Evolutionary conservation across 1,140 invertebrate species (phyloP), one percentile per base, ranked within the genome.

Genomic region (Stegodyphus mimosarum): DNA sequence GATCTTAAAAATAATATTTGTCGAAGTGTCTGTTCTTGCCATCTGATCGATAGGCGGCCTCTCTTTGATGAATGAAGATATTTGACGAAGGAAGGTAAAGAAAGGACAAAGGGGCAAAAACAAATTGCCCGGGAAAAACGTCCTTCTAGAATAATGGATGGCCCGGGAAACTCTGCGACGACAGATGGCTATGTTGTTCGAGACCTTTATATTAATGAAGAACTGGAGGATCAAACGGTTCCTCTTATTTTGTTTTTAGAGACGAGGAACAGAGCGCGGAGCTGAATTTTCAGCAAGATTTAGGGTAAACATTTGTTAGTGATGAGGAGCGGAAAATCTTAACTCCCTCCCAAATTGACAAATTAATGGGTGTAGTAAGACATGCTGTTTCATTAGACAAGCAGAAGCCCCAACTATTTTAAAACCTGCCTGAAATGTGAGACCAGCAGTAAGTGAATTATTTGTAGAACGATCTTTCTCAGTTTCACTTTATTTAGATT

Each of bases 191-290:
- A 76, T 84, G 81, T 84, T 84, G 81, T 76, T 84, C 73, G 72
- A 76, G 81, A 84, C 81, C 73, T 84, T 84, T 64, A 74, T 84
- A 84, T 84, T 84, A 84, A 84, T 84, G 81, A 84, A 84, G 79
- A 80, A 80, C 64, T 33, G 33, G 69, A 66, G 73, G 73, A 76
- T 75, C 73, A 75, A 84, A 75, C 71, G 15, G 17, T 53, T 75
- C 48, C 79, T 49, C 50, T 69, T 63, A 67, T 67, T 67, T 67
- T 67, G 64, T 67, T 67, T 67, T 67, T 60, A 9, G 5, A 15
- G 55, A 60, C 33, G 33, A 33, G 33, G 33, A 33, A 33, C 33
- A 33, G 33, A 33, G 33, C 33, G 33, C 33, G 33, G 1, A 33
- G 33, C 33, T 33, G 33, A 33, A 33, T 33, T 33, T 33, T 33